Base-by-base conservation (phyloP, 2,888 invertebrate species). In the Ariolimax columbianus region DNA sequence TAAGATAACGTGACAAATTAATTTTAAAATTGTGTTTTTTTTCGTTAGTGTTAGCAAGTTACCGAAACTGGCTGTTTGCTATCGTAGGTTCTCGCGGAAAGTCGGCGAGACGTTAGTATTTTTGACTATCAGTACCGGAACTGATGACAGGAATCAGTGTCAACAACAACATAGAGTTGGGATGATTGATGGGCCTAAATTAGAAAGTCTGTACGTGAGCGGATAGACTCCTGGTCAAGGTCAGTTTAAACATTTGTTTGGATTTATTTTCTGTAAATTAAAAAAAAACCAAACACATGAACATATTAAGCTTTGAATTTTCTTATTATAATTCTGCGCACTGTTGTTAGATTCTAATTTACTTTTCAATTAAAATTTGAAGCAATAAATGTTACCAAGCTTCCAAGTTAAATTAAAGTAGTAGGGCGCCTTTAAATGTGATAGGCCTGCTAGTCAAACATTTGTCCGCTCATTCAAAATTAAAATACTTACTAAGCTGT, bases 71-170 rank as follows among this genome's bases (percentile, higher is more conserved):
- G 51, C 79, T 70, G 70, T 14, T 33, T 72, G 23, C 47, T 81
- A 77, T 63, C 85, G 87, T 72, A 68, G n/a, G 43, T 73, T 84
- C 84, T 79, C 84, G 84, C 63, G 68, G 33, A 73, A 55, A 59
- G 59, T 68, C 82, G 75, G 77, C 83, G 87, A 89, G 89, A 89
- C 89, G 87, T 88, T 89, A 89, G n/a, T n/a, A 89, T 87, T 84
- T 40, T 23, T 88, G 89, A 89, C 88, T 87, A 88, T 88, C 88
- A 84, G 88, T 88, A 87, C 88, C 87, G 81, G 87, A 89, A 89
- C 89, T 88, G 89, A 89, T 90, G 89, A 89, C 79, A 33, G 78
- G 87, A 83, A 84, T 78, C 77, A 81, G 78, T 83, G 85, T 85
- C 79, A 83, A 83, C 83, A 83, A 83, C 33, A 77, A 83, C 87